These are phyloP conservation scores for Hemibagrus wyckioides DNA, from an alignment of 2,113 vertebrate species.

Conservation along the genomic window DNA sequence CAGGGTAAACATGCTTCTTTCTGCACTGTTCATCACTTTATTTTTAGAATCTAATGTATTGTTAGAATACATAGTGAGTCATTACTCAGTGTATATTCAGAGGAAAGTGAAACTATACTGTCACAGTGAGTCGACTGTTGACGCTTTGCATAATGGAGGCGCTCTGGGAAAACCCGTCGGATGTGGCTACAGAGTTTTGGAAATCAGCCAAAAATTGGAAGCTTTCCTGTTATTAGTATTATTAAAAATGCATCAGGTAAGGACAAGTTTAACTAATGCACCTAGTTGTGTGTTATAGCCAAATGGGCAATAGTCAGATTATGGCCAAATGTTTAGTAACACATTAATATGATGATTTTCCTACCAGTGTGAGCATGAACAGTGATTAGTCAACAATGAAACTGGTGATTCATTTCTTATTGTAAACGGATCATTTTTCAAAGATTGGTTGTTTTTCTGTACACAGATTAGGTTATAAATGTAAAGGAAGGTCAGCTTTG, in stretches of 20 bases:
- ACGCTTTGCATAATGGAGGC: background rate
- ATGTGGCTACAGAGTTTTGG: background rate
- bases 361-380: background rate
- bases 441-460: background rate
- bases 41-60: background rate
- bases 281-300: background rate
- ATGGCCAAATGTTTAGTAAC: background rate
- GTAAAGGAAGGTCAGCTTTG: background rate
- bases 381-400: background rate
- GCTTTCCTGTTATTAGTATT: background rate
- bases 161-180: background rate
- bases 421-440: background rate
- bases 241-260: background rate
- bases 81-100: background rate
- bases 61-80: background rate
- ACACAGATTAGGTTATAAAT: background rate
- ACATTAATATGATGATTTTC: background rate
- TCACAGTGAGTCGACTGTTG: background rate
- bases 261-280: background rate
- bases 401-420: background rate
- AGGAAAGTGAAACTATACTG: background rate
- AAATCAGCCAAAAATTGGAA: background rate
- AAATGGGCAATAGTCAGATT: background rate
- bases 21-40: background rate
- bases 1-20: background rate